Evolutionary conservation across 2,113 vertebrate genomes (phyloP).

Genomic region (Oceanites oceanicus): DNA sequence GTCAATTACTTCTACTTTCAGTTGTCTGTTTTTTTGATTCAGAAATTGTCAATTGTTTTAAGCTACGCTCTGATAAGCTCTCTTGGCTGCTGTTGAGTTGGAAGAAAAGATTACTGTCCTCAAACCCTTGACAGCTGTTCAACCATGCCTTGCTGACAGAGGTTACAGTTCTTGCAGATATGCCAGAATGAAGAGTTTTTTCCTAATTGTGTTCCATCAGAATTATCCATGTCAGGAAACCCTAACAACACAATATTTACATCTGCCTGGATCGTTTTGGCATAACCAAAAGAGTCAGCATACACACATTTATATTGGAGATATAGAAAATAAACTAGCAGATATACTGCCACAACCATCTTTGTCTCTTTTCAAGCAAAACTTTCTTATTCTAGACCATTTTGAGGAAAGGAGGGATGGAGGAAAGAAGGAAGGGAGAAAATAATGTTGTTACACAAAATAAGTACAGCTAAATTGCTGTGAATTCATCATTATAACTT

Average conservation of each 20-base stretch:
- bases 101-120: not conserved
- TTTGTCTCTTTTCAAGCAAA: not conserved
- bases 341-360: not conserved
- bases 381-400: not conserved
- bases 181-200: not conserved
- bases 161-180: not conserved
- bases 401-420: not conserved
- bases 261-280: not conserved
- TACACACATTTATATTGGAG: not conserved
- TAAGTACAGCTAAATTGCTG: not conserved
- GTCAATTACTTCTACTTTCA: not conserved
- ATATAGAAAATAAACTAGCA: not conserved
- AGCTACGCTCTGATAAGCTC: not conserved
- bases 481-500: not conserved
- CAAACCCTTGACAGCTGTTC: not conserved
- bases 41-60: not conserved
- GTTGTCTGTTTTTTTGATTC: not conserved
- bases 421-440: not conserved
- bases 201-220: not conserved
- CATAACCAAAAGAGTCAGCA: not conserved
- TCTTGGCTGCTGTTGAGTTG: not conserved
- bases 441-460: not conserved
- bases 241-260: not conserved
- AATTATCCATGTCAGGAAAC: not conserved
- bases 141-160: not conserved